phyloP scores from a whole-genome alignment of 2,113 vertebrate species.

The human region DNA sequence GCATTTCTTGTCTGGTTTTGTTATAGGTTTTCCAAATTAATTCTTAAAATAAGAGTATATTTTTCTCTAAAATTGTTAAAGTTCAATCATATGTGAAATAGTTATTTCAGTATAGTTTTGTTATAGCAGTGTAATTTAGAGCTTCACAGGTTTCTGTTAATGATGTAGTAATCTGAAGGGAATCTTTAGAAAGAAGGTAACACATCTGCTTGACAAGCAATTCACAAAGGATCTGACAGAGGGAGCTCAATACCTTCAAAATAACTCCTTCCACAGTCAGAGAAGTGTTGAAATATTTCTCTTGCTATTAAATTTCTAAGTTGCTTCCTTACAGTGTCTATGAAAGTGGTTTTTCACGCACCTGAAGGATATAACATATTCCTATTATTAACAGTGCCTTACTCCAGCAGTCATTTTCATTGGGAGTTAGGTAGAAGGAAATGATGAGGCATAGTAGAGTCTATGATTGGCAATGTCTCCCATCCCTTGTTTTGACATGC shows the following conservation, averaged over 20 bases:
- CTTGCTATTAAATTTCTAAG: neutral
- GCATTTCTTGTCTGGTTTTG: conserved; percentile 39
- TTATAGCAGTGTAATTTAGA: conserved; percentile 6
- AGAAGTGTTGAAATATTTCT: conserved; percentile 8
- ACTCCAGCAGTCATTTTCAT: neutral
- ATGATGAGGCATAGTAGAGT: neutral
- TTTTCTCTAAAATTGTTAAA: conserved; percentile 45
- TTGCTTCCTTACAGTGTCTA: neutral
- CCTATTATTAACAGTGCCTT: neutral
- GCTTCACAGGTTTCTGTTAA: neutral
- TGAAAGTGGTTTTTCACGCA: neutral
- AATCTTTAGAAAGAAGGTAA: conserved; percentile 10
- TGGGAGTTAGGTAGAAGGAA: neutral
- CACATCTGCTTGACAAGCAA: neutral
- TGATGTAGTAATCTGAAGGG: neutral
- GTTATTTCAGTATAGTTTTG: conserved; percentile 8
- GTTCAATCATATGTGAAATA: conserved; percentile 19
- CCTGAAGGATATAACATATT: neutral
- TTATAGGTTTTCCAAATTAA: conserved; percentile 28
- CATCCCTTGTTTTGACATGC: neutral
- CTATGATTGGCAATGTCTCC: neutral
- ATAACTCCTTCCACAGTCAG: neutral
- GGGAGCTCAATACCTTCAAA: neutral
- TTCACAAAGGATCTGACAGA: neutral
- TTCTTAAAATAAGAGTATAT: neutral